Conservation (phyloP, 2,888 invertebrate genomes). For the Abrostola triplasia region DNA sequence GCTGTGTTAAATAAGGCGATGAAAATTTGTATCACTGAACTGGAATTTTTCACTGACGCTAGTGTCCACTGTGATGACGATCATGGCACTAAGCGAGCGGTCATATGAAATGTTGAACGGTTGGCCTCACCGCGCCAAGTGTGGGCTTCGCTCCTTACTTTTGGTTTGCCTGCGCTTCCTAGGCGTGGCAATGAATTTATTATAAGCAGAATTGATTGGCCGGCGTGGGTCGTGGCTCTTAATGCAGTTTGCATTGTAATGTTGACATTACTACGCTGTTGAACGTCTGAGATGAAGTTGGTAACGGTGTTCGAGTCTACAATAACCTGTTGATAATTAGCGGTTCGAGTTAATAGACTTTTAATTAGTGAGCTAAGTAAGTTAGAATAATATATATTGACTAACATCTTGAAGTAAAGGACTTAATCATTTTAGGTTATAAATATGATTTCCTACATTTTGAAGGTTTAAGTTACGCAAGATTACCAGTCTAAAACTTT, state of each 20-base stretch:
- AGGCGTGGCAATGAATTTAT: constrained; percentile 85
- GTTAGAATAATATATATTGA: too few relatives aligned
- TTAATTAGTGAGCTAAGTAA: not conserved
- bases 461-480: too few relatives aligned
- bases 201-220: constrained; percentile 61
- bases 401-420: too few relatives aligned
- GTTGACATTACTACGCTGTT: constrained; percentile 58
- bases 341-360: not conserved
- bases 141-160: constrained; percentile 87
- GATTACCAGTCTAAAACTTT: too few relatives aligned
- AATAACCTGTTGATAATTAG: not conserved
- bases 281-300: constrained; percentile 35
- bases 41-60: constrained; percentile 67
- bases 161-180: constrained; percentile 82
- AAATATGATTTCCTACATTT: too few relatives aligned
- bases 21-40: constrained; percentile 70
- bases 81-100: constrained; percentile 75
- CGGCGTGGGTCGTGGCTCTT: constrained; percentile 72
- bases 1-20: constrained; percentile 62
- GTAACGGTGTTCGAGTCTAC: constrained; percentile 29
- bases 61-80: constrained; percentile 74
- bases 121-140: constrained; percentile 76
- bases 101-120: constrained; percentile 73
- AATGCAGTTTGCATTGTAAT: constrained; percentile 82
- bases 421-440: too few relatives aligned